These are phyloP conservation scores for Cinclus mexicanus DNA, from an alignment of 2,113 vertebrate species.

Conservation along the genomic window DNA sequence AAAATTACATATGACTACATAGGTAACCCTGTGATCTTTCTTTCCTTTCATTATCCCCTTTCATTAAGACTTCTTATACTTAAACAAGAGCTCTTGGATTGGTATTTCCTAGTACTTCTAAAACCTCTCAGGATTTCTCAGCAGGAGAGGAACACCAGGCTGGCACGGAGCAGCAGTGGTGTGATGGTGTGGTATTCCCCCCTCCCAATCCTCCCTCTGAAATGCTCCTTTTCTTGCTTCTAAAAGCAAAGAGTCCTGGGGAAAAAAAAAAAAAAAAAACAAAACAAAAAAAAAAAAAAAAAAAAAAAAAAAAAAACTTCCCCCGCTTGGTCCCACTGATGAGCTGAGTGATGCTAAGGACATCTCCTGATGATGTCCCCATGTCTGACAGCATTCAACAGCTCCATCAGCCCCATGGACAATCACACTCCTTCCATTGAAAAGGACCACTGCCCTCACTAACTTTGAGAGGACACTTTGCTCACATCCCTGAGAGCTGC, in stretches of 20 bases:
- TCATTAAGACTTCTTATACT: neutral
- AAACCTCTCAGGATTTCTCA: neutral
- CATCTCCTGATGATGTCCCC: fast-evolving
- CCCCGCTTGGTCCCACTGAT: neutral
- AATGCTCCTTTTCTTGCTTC: neutral
- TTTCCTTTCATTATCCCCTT: neutral
- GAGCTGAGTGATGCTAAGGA: neutral
- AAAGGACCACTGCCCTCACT: neutral
- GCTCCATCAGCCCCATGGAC: neutral
- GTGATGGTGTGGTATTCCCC: fast-evolving
- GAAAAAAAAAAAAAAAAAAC: neutral
- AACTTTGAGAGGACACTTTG: neutral
- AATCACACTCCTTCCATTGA: neutral
- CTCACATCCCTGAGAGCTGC: neutral
- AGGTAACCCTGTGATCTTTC: neutral
- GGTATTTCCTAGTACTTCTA: neutral
- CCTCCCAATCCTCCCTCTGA: neutral
- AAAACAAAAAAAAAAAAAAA: neutral
- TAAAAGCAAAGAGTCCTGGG: neutral
- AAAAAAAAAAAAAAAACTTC: neutral
- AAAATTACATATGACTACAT: neutral
- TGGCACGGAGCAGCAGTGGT: neutral
- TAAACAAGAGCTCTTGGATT: neutral
- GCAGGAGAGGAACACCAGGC: neutral
- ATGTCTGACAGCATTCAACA: neutral